These are phyloP conservation scores for Drosophila recens DNA, from an alignment of 2,888 invertebrate genomes.

Conservation along the genomic window DNA sequence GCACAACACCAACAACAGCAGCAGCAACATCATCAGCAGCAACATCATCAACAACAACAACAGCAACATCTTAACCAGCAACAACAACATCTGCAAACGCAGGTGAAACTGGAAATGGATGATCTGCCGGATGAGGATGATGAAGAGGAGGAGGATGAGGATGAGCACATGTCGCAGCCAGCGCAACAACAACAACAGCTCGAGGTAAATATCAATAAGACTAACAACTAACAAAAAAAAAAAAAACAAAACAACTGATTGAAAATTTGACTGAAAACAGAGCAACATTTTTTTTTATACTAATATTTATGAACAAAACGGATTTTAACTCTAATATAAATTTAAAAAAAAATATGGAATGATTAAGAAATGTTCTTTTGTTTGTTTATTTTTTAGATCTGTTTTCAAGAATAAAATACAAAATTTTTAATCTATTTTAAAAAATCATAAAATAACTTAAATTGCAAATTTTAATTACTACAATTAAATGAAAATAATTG, in stretches of 20 bases:
- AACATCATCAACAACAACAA: conserved; percentile 37
- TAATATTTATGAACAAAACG: too few relatives aligned
- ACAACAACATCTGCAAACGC: conserved; percentile 59
- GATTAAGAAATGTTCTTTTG: too few relatives aligned
- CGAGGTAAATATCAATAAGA: conserved; percentile 33
- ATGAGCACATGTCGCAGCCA: conserved; percentile 37
- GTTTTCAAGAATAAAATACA: too few relatives aligned
- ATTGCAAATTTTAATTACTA: too few relatives aligned
- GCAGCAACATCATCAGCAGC: conserved; percentile 19
- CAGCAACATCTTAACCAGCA: conserved; percentile 25
- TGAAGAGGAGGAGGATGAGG: conserved; percentile 65
- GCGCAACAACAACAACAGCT: conserved; percentile 39
- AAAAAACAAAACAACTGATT: neutral
- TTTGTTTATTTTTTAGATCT: too few relatives aligned
- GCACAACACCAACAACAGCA: conserved; percentile 40
- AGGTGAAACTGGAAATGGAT: conserved; percentile 78
- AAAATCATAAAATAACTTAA: too few relatives aligned
- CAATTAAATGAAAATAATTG: too few relatives aligned
- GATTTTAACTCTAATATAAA: too few relatives aligned
- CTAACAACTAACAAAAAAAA: neutral
- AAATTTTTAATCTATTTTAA: too few relatives aligned
- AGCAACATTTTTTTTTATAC: too few relatives aligned
- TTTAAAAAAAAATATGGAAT: too few relatives aligned
- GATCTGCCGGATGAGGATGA: conserved; percentile 70
- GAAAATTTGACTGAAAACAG: too few relatives aligned